Percentiles rank a stretch among this genome's conserved stretches.
Conservation (phyloP, 1,140 invertebrate genomes). For the Rhopalosiphum maidis region DNA sequence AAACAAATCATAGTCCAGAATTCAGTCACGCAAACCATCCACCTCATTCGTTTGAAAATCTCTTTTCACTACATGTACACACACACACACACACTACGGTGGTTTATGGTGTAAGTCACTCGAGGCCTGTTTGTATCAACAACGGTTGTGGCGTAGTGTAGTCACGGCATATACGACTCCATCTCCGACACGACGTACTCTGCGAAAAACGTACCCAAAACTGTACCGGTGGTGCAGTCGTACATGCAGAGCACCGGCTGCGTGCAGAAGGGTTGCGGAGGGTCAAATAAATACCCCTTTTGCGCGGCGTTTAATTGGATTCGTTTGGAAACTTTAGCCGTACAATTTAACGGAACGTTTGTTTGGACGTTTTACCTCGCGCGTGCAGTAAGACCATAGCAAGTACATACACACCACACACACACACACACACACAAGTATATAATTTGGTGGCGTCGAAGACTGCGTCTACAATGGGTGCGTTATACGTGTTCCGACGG, state of each 20-base stretch:
- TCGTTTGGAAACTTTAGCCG: neutral
- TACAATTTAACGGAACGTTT: constrained; percentile 12
- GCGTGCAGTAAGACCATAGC: neutral
- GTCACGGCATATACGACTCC: neutral
- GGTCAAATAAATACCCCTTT: neutral
- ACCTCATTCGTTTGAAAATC: neutral
- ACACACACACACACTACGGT: neutral
- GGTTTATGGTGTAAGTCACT: neutral
- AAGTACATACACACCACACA: neutral
- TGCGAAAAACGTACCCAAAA: neutral
- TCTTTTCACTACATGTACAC: neutral
- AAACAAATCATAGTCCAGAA: neutral
- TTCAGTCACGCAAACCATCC: neutral
- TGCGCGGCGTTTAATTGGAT: neutral
- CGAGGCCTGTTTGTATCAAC: neutral
- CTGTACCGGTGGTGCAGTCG: neutral
- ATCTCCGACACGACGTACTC: neutral
- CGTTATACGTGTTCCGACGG: neutral
- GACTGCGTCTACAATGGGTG: neutral
- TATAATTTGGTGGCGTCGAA: neutral
- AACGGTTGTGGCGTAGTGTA: neutral
- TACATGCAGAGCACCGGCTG: neutral
- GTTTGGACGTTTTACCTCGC: neutral
- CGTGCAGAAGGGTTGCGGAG: neutral
- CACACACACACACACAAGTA: neutral